Evolutionary conservation across 2,888 invertebrate species (phyloP).

Genomic region (Chorisops tibialis): DNA sequence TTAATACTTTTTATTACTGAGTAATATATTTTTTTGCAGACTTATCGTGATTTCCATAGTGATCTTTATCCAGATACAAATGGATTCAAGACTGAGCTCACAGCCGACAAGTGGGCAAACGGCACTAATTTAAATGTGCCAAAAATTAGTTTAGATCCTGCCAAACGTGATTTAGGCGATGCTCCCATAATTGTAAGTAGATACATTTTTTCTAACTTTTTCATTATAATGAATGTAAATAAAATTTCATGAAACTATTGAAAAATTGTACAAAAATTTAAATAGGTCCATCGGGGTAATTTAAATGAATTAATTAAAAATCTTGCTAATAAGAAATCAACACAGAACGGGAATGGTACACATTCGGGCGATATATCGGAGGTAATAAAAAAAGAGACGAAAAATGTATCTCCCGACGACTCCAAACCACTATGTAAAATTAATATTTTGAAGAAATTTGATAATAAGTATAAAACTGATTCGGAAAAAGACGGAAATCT

Average conservation of each 20-base stretch:
- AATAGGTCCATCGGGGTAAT: conserved; percentile 51
- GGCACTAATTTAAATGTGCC: conserved; percentile 72
- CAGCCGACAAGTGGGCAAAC: conserved; percentile 77
- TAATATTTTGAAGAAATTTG: conserved; percentile 63
- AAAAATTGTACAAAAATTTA: not conserved
- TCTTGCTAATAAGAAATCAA: conserved; percentile 46
- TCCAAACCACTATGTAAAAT: conserved; percentile 49
- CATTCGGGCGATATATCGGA: not conserved
- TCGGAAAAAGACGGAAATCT: conserved; percentile 38
- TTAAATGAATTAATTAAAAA: conserved; percentile 48
- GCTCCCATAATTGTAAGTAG: conserved; percentile 60
- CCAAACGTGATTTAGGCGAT: conserved; percentile 63
- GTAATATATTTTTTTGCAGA: conserved; percentile 56
- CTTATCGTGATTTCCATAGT: conserved; percentile 89
- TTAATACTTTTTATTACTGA: conserved; percentile 4
- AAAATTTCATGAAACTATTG: not conserved
- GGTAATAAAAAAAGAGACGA: conserved; percentile 28
- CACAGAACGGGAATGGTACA: conserved; percentile 17
- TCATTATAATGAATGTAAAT: not conserved
- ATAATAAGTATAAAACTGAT: conserved; percentile 53
- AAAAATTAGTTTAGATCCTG: conserved; percentile 80
- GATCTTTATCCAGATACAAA: conserved; percentile 91
- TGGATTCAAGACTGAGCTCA: conserved; percentile 74
- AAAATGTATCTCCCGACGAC: conserved; percentile 25
- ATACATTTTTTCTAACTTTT: too few relatives aligned